Evolutionary conservation across 2,797 vertebrate genomes (phyloP).

Genomic region (Mus spretus): DNA sequence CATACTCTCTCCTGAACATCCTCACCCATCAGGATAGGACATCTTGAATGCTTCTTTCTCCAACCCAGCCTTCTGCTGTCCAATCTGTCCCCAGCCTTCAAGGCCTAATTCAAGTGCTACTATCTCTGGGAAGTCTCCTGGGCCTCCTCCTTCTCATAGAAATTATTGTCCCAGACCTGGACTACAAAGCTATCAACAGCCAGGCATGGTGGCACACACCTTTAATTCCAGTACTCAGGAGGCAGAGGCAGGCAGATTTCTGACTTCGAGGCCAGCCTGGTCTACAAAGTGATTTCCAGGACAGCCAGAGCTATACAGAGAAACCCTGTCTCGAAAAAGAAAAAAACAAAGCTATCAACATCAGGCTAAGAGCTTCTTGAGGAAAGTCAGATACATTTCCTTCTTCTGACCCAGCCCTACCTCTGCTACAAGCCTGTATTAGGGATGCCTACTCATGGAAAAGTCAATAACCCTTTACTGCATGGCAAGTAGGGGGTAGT

Average conservation of each 20-base stretch:
- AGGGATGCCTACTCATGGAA: background rate
- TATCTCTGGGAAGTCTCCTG: background rate
- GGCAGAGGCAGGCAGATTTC: too few species aligned
- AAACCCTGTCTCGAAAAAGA: too few species aligned
- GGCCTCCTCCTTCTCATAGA: background rate
- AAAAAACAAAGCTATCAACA: background rate
- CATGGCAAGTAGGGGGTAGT: background rate
- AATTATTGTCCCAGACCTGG: background rate
- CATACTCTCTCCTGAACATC: background rate
- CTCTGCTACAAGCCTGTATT: background rate
- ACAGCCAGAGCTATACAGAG: too few species aligned
- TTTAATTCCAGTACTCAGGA: too few species aligned
- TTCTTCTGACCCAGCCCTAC: background rate
- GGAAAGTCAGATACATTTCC: background rate
- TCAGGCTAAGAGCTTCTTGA: background rate
- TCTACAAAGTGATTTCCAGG: too few species aligned
- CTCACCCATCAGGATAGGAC: background rate
- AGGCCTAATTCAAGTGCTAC: slow-evolving; percentile 40
- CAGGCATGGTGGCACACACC: too few species aligned
- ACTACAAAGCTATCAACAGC: background rate
- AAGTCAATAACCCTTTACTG: background rate
- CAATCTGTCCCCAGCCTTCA: background rate
- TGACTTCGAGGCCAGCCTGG: too few species aligned
- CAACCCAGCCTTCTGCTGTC: background rate
- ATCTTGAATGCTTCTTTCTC: background rate